These are phyloP conservation scores for Idaea aversata DNA, from an alignment of 2,888 invertebrate genomes.

Conservation along the genomic window DNA sequence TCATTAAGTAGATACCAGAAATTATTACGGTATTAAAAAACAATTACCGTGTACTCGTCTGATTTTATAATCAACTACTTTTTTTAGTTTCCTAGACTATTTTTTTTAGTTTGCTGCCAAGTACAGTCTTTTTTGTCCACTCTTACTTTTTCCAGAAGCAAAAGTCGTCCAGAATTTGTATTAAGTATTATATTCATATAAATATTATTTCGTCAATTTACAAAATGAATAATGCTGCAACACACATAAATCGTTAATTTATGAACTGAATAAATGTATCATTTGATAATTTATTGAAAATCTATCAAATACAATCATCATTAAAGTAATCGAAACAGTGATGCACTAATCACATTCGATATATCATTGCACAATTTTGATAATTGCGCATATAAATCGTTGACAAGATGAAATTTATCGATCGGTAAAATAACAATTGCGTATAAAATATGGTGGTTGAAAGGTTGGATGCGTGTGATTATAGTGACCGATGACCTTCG, in stretches of 20 bases:
- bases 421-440: constrained; percentile 4
- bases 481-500: constrained; percentile 25
- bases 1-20: neutral
- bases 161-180: too few species aligned
- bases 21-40: too few species aligned
- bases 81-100: too few species aligned
- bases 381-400: constrained; percentile 7
- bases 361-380: neutral
- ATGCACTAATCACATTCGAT: neutral
- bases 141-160: too few species aligned
- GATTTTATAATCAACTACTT: too few species aligned
- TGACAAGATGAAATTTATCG: constrained; percentile 1
- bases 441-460: constrained; percentile 12
- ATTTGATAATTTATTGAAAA: neutral
- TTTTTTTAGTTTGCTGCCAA: too few species aligned
- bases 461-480: constrained; percentile 16
- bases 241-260: neutral
- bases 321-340: neutral
- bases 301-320: neutral
- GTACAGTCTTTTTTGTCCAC: too few species aligned
- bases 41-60: too few species aligned
- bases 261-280: neutral
- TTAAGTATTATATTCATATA: too few species aligned
- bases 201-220: neutral
- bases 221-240: neutral